phyloP scores from a whole-genome alignment of 2,797 vertebrate genomes.

The Botia kubotai region DNA sequence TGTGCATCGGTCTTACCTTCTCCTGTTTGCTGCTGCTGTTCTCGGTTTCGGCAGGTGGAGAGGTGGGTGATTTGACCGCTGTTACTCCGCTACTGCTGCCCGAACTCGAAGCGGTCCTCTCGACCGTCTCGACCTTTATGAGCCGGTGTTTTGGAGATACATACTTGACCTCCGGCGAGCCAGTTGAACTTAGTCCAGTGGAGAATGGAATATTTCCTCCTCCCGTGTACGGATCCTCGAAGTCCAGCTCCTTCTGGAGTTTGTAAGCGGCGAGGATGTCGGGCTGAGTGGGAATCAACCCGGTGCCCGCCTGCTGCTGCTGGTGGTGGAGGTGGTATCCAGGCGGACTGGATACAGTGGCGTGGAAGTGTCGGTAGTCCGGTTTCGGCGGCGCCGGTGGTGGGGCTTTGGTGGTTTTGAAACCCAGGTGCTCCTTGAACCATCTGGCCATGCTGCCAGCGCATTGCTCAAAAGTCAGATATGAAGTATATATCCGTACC shows the following conservation, averaged over 20 bases:
- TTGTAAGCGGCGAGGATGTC: constrained; percentile 94
- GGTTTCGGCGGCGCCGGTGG: constrained; percentile 92
- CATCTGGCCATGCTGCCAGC: constrained; percentile 94
- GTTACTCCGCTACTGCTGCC: constrained; percentile 67
- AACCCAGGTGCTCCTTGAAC: constrained; percentile 96
- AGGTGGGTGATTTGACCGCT: constrained; percentile 77
- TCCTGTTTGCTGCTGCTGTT: constrained; percentile 72
- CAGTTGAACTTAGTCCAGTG: constrained; percentile 69
- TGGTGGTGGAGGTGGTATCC: constrained; percentile 73
- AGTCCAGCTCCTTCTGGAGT: constrained; percentile 93
- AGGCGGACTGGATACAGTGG: constrained; percentile 73
- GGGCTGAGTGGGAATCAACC: constrained; percentile 82
- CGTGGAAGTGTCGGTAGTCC: constrained; percentile 87
- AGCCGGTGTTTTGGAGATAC: constrained; percentile 90
- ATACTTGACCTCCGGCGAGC: constrained; percentile 81
- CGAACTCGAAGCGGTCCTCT: constrained; percentile 79
- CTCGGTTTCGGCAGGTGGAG: constrained; percentile 78
- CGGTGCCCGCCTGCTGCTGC: constrained; percentile 67
- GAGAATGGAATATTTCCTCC: constrained; percentile 76
- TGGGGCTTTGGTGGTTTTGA: constrained; percentile 90
- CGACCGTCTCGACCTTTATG: constrained; percentile 87
- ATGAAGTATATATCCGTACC: constrained; percentile 31
- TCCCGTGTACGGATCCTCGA: constrained; percentile 93
- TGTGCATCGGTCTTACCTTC: constrained; percentile 77
- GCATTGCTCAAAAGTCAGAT: constrained; percentile 83